phyloP scores from a whole-genome alignment of 2,888 invertebrate species.

The Selenia dentaria region DNA sequence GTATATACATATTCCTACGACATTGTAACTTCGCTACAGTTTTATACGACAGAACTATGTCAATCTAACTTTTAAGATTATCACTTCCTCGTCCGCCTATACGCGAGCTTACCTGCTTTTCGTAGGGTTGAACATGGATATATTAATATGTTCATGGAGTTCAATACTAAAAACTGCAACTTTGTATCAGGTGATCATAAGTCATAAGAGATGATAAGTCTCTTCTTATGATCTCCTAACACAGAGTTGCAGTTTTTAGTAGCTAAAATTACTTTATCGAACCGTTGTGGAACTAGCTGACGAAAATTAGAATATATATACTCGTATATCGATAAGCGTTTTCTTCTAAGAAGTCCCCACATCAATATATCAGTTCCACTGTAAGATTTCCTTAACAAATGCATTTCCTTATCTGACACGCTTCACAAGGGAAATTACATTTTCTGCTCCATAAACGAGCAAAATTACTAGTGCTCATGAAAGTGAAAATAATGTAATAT shows the following conservation, averaged over 20 bases:
- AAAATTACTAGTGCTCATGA: constrained; percentile 32
- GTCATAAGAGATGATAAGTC: too few relatives aligned
- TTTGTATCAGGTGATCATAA: too few relatives aligned
- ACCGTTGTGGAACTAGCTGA: too few relatives aligned
- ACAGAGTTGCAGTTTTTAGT: too few relatives aligned
- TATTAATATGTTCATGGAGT: too few relatives aligned
- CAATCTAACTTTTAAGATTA: constrained; percentile 83
- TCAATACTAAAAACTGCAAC: too few relatives aligned
- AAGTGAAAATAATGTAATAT: constrained; percentile 37
- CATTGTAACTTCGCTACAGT: constrained; percentile 71
- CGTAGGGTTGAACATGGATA: constrained; percentile 48
- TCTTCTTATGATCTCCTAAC: too few relatives aligned
- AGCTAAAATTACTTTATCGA: too few relatives aligned
- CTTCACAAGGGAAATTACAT: constrained; percentile 26
- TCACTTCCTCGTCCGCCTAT: constrained; percentile 73
- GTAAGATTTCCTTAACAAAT: constrained; percentile 22
- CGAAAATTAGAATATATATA: too few relatives aligned
- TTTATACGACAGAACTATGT: constrained; percentile 77
- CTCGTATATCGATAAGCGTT: too few relatives aligned
- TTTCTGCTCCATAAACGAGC: constrained; percentile 36
- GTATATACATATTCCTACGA: constrained; percentile 60
- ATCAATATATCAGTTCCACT: constrained; percentile 6
- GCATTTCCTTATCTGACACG: constrained; percentile 28
- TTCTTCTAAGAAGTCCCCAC: too few relatives aligned
- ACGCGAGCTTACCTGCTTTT: constrained; percentile 60